Conservation (phyloP, 2,888 invertebrate genomes). For the Sialis fuliginosa region DNA sequence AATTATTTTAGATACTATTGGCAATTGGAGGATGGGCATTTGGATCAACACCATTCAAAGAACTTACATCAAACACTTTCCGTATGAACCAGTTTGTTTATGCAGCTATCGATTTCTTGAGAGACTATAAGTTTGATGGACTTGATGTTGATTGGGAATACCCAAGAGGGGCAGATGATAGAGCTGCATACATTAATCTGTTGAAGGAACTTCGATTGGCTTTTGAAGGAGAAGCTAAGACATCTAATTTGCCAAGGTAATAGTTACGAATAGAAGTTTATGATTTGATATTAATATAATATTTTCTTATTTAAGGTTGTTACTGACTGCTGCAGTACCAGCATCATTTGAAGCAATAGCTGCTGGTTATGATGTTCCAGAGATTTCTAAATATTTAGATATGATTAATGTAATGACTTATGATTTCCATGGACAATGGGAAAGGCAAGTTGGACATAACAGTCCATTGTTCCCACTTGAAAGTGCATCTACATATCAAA, state of each 20-base stretch:
- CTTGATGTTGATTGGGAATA: slow-evolving; percentile 91
- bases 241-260: slow-evolving; percentile 56
- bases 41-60: slow-evolving; percentile 87
- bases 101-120: slow-evolving; percentile 80
- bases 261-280: slow-evolving; percentile 10
- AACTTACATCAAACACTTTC: slow-evolving; percentile 77
- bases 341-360: slow-evolving; percentile 88
- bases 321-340: slow-evolving; percentile 79
- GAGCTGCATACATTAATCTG: slow-evolving; percentile 66
- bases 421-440: slow-evolving; percentile 92
- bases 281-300: slow-evolving; percentile 15
- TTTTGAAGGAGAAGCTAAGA: slow-evolving; percentile 83
- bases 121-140: slow-evolving; percentile 83
- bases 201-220: slow-evolving; percentile 76
- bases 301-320: slow-evolving; percentile 20
- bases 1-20: slow-evolving; percentile 40
- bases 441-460: slow-evolving; percentile 82
- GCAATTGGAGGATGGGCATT: slow-evolving; percentile 95
- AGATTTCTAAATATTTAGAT: slow-evolving; percentile 84
- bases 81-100: slow-evolving; percentile 92
- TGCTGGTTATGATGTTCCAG: slow-evolving; percentile 85
- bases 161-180: slow-evolving; percentile 76
- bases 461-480: slow-evolving; percentile 78
- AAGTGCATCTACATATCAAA: slow-evolving; percentile 78
- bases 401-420: slow-evolving; percentile 92